phyloP scores from a whole-genome alignment of 2,888 invertebrate species.

The Sinopyrophorus schimmeli region DNA sequence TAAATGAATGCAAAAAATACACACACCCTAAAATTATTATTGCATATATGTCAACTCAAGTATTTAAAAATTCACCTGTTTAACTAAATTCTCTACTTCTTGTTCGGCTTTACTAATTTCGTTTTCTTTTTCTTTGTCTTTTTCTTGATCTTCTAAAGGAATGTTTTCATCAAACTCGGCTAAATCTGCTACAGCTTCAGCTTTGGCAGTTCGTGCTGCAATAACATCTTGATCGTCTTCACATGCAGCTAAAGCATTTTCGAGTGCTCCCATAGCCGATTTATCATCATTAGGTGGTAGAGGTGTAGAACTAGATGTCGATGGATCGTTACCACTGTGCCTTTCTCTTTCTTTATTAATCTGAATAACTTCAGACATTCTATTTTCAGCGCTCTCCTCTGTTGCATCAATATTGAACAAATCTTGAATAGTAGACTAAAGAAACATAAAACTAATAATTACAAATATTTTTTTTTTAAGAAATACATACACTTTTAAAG shows the following conservation, averaged over 20 bases:
- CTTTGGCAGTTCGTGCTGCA: constrained; percentile 86
- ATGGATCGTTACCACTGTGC: constrained; percentile 39
- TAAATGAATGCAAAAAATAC: too few relatives aligned
- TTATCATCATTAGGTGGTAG: constrained; percentile 58
- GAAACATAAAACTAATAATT: constrained; percentile 22
- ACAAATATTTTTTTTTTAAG: neutral
- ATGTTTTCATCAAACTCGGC: constrained; percentile 96
- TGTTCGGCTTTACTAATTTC: constrained; percentile 74
- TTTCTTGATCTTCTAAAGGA: constrained; percentile 75
- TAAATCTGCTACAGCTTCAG: constrained; percentile 86
- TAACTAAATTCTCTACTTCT: constrained; percentile 71
- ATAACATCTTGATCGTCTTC: constrained; percentile 95
- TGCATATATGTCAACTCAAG: too few relatives aligned
- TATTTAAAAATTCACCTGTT: constrained; percentile 60
- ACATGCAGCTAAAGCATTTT: constrained; percentile 84
- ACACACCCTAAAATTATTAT: constrained; percentile 2
- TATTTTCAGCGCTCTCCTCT: constrained; percentile 62
- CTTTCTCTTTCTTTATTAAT: constrained; percentile 53
- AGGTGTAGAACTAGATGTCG: constrained; percentile 30
- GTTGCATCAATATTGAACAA: constrained; percentile 78
- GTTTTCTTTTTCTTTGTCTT: constrained; percentile 54
- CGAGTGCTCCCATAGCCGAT: constrained; percentile 67
- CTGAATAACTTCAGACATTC: constrained; percentile 63
- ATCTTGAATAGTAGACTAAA: constrained; percentile 87
- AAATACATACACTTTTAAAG: constrained; percentile 76